Evolutionary conservation across 2,888 invertebrate species (phyloP), one percentile per base, ranked within the genome.

Genomic region (Lepas anatifera): DNA sequence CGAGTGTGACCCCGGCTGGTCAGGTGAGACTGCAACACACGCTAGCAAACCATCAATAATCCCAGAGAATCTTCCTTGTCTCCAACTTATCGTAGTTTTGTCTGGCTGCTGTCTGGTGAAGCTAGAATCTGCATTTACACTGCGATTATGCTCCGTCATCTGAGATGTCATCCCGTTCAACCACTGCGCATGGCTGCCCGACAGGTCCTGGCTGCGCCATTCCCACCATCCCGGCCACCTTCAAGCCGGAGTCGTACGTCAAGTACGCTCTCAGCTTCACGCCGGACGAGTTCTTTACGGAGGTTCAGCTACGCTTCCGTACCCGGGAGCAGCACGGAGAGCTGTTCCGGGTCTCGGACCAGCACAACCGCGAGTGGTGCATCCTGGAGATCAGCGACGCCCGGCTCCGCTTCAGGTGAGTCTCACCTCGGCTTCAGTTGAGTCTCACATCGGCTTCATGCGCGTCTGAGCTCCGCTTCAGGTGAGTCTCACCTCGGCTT

Each of bases 211-310:
- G 90, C 0, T 94, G 94, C 78, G 88, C 89, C 76, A 85, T 89
- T 64, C 87, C 89, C 68, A 95, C 94, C 0, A 89, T 89, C 67
- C 92, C 94, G 0, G 92, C 94, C 0, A 95, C 95, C 72, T 95
- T 97, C 80, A 89, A 92, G 78, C 88, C 90, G 1, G 92, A 94
- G 79, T 95, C 95, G 75, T 97, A 95, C 80, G 94, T 97, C n/a
- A 95, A 95, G 79, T 97, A 96, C 79, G 94, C 95, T 2, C 82
- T 97, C 43, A 93, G 93, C 76, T 95, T 95, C 78, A 94, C 95
- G 78, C 95, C 95, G 0, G 92, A 95, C 77, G 85, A 91, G 75
- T 95, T 92, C 77, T 90, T 90, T 69, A 95, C 94, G 0, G 92
- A 95, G 81, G 87, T 98, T 73, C 95, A 97, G 80, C 82, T 98